Evolutionary conservation across 1,140 invertebrate genomes (phyloP), one percentile per base, ranked within the genome.

Genomic region (Lepidurus arcticus): DNA sequence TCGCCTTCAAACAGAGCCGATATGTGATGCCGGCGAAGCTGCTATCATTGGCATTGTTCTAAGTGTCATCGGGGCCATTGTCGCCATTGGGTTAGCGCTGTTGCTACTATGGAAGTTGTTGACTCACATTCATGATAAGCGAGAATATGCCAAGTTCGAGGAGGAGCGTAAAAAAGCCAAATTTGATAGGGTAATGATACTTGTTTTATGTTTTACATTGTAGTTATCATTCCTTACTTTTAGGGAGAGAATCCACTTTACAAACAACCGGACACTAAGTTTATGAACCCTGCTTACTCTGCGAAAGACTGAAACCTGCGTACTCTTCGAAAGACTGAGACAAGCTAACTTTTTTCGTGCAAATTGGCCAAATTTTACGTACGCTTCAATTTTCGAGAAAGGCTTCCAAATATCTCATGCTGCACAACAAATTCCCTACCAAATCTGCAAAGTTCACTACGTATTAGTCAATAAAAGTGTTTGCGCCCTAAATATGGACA

Each of bases 111-210:
- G 78, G 78, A 43, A 74, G 5, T 47, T 78, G 16, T 44, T 78
- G 16, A 21, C 53, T n/a, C 75, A 74, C 43, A 43, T 78, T 9
- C 75, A 78, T 74, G 78, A 78, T 24, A 73, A 73, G n/a, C 74
- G 47, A 47, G 78, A 78, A 78, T 78, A 74, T 44, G 78, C 78
- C 73, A 43, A 44, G 5, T 78, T 78, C 21, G 53, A 65, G 13
- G 16, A 65, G 5, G 53, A 78, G 11, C 74, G 73, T 26, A 16
- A 42, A 43, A 78, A 78, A n/a, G 78, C 78, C 43, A 75, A 75
- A 26, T 78, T 73, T 44, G 75, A 21, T 6, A 9, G 73, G 24
- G 78, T 78, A 78, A 76, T 6, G 42, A 53, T 76, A 45, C 11
- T 44, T 42, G 34, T 26, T 44, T 7, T 7, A 26, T 34, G 4